Percentiles rank a stretch among this genome's conserved stretches.
Conservation (phyloP, 2,888 invertebrate species). For the Pollenia griseotomentosa region DNA sequence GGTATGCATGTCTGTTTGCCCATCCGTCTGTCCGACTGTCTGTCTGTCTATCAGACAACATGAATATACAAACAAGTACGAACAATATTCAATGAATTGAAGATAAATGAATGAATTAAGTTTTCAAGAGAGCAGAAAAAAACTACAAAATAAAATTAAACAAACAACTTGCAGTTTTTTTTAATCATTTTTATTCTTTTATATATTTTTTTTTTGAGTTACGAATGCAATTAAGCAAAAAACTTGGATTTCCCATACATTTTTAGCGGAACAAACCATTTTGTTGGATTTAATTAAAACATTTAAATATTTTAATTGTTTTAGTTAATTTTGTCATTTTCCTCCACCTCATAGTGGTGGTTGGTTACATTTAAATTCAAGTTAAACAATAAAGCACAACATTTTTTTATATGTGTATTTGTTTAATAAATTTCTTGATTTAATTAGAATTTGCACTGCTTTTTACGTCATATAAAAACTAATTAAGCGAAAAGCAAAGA, state of each 20-base stretch:
- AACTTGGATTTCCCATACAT: constrained; percentile 56
- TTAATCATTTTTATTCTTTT: too few species aligned
- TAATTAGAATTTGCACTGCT: neutral
- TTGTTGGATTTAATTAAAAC: constrained; percentile 53
- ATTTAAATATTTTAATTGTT: constrained; percentile 48
- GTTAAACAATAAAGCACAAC: constrained; percentile 4
- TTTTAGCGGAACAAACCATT: constrained; percentile 59
- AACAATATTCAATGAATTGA: constrained; percentile 61
- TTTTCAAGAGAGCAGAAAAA: constrained; percentile 21
- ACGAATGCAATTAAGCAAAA: constrained; percentile 37
- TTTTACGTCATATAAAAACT: too few species aligned
- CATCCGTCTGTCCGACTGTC: neutral
- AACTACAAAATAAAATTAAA: neutral
- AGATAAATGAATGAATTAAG: constrained; percentile 64
- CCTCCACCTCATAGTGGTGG: neutral
- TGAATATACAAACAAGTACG: constrained; percentile 7
- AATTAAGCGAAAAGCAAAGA: too few species aligned
- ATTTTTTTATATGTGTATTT: neutral
- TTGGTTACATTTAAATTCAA: neutral
- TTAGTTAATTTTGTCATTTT: constrained; percentile 6
- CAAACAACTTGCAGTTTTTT: constrained; percentile 19
- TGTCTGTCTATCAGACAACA: neutral
- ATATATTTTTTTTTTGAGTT: neutral
- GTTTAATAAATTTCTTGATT: neutral
- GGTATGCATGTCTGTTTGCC: neutral